phyloP scores from a whole-genome alignment of 2,888 invertebrate genomes.

The Latheticus oryzae region DNA sequence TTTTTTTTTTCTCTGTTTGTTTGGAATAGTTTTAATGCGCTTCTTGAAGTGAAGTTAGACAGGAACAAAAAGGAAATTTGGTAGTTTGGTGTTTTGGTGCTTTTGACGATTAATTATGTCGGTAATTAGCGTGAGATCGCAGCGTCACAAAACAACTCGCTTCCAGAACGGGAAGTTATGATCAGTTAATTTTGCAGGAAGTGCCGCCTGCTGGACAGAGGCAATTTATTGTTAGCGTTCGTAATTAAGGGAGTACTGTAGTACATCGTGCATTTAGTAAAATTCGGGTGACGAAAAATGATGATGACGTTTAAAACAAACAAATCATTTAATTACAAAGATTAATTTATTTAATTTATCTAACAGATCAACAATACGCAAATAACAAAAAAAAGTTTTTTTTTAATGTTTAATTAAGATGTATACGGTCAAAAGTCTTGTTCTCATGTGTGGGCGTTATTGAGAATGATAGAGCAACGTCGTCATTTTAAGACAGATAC shows the following conservation, averaged over 20 bases:
- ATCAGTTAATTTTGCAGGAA: conserved; percentile 59
- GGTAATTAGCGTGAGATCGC: conserved; percentile 55
- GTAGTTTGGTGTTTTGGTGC: conserved; percentile 11
- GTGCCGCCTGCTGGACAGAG: conserved; percentile 51
- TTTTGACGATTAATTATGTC: conserved; percentile 33
- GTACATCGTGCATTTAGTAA: conserved; percentile 49
- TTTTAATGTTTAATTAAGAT: conserved; percentile 41
- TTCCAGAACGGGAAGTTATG: conserved; percentile 56
- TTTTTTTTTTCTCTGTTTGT: no score
- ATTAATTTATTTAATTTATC: conserved; percentile 59
- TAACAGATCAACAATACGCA: conserved; percentile 62
- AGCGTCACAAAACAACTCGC: conserved; percentile 49
- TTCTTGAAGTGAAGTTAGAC: conserved; percentile 14
- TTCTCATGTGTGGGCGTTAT: conserved; percentile 38
- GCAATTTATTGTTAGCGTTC: conserved; percentile 55
- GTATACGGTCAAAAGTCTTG: conserved; percentile 45
- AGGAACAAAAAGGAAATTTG: conserved; percentile 9
- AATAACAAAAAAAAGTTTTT: conserved; percentile 49
- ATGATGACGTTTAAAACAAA: conserved; percentile 32
- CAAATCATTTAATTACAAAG: conserved; percentile 54
- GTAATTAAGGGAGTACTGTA: conserved; percentile 52
- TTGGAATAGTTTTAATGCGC: no score
- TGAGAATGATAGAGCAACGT: conserved; percentile 30
- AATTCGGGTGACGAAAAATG: conserved; percentile 41
- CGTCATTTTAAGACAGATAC: conserved; percentile 27